These are phyloP conservation scores for Ostrea edulis DNA, from an alignment of 1,140 invertebrate species.

Conservation along the genomic window DNA sequence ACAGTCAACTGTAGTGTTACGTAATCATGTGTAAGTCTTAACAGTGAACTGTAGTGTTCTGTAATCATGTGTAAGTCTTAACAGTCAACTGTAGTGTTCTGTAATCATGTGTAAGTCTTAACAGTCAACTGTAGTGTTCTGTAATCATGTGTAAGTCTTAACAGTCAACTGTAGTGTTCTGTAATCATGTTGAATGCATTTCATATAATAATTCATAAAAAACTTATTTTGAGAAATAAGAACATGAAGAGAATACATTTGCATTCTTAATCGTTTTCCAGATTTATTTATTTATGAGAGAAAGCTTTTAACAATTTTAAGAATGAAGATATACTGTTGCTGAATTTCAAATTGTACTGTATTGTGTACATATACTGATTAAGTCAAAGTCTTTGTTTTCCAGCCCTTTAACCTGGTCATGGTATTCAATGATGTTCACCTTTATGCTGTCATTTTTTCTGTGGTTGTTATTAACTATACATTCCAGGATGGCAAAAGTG, in stretches of 20 bases:
- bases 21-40: constrained; percentile 68
- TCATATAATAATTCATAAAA: no score
- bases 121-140: background rate
- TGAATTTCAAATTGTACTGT: no score
- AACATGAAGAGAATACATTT: no score
- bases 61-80: constrained; percentile 68
- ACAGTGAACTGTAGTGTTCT: background rate
- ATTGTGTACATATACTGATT: background rate
- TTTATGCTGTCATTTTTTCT: constrained; percentile 75
- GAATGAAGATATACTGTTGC: no score
- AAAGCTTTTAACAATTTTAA: no score
- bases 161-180: background rate
- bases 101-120: constrained; percentile 68
- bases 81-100: background rate
- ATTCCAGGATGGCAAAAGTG: constrained; percentile 76
- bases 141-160: constrained; percentile 68
- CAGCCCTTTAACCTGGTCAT: constrained; percentile 74
- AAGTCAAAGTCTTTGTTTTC: constrained; percentile 48
- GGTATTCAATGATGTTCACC: constrained; percentile 74
- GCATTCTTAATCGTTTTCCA: no score
- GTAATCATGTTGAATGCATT: no score
- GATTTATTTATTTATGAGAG: no score
- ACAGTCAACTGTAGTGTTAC: background rate
- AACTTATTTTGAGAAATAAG: no score
- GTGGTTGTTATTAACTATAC: constrained; percentile 77